Conservation (phyloP, 2,888 invertebrate genomes). For the Deilephila porcellus region DNA sequence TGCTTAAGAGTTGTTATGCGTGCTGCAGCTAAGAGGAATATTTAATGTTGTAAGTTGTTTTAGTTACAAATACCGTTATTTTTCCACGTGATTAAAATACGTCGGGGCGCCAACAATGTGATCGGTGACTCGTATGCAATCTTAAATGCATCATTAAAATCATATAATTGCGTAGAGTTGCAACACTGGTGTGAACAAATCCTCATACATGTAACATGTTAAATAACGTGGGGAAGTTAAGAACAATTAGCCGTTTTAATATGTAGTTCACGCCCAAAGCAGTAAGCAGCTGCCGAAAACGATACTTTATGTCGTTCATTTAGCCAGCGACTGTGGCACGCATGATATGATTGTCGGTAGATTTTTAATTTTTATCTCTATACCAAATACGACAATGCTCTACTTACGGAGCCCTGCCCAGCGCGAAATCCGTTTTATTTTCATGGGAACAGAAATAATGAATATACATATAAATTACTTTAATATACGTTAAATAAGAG, state of each 20-base stretch:
- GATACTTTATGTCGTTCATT: constrained; percentile 17
- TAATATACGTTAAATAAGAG: constrained; percentile 16
- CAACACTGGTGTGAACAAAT: constrained; percentile 35
- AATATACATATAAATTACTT: constrained; percentile 9
- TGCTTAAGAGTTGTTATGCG: too few relatives aligned
- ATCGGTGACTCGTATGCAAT: constrained; percentile 14
- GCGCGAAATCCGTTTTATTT: constrained; percentile 22
- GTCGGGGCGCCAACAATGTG: neutral
- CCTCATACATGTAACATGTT: constrained; percentile 21
- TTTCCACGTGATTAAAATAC: neutral
- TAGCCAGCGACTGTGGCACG: constrained; percentile 32
- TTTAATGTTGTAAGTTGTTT: neutral
- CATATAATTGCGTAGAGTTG: constrained; percentile 37
- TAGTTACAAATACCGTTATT: neutral
- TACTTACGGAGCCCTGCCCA: constrained; percentile 16
- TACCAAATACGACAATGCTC: constrained; percentile 30
- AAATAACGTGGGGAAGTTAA: neutral
- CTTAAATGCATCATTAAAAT: constrained; percentile 31
- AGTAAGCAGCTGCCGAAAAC: neutral
- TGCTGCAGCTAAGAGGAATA: neutral
- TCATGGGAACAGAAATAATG: constrained; percentile 29
- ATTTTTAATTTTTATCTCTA: constrained; percentile 23
- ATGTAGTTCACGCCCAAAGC: constrained; percentile 29
- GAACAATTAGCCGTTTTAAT: constrained; percentile 28
- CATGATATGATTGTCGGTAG: constrained; percentile 35